These are phyloP conservation scores for Dyspetes luteomarginatus DNA, from an alignment of 2,888 invertebrate species.

Conservation along the genomic window DNA sequence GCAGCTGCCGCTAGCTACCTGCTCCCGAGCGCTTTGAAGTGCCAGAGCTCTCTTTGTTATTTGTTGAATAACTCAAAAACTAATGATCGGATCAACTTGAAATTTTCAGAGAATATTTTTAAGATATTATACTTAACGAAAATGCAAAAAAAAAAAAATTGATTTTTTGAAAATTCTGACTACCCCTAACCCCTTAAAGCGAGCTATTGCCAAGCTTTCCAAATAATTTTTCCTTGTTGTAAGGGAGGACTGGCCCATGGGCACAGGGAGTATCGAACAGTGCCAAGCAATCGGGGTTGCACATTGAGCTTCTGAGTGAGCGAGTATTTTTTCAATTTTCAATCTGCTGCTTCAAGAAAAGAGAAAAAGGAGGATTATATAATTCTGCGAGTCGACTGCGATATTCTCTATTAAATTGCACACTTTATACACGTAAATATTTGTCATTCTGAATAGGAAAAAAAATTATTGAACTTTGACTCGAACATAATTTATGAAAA, in stretches of 20 bases:
- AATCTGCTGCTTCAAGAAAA: background rate
- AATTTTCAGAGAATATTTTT: too few relatives aligned
- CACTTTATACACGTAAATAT: slow-evolving; percentile 1
- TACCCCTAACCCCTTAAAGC: too few relatives aligned
- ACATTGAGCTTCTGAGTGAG: background rate
- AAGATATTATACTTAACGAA: too few relatives aligned
- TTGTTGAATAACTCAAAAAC: too few relatives aligned
- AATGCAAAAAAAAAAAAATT: too few relatives aligned
- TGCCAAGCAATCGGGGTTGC: slow-evolving; percentile 42
- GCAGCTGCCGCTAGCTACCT: too few relatives aligned
- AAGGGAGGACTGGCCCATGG: background rate
- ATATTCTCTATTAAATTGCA: slow-evolving; percentile 16
- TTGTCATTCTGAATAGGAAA: background rate
- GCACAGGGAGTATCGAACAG: slow-evolving; percentile 17
- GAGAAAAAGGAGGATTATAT: background rate
- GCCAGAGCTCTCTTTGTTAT: too few relatives aligned
- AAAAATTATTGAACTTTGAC: too few relatives aligned
- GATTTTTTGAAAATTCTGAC: too few relatives aligned
- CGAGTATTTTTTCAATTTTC: slow-evolving; percentile 27
- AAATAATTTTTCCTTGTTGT: background rate
- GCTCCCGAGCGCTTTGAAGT: too few relatives aligned
- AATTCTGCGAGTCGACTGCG: background rate
- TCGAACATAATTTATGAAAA: too few relatives aligned
- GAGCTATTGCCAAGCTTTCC: slow-evolving; percentile 1
- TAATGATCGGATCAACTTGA: too few relatives aligned